Conservation (phyloP, 2,113 vertebrate species). For the Hyperopisus bebe region DNA sequence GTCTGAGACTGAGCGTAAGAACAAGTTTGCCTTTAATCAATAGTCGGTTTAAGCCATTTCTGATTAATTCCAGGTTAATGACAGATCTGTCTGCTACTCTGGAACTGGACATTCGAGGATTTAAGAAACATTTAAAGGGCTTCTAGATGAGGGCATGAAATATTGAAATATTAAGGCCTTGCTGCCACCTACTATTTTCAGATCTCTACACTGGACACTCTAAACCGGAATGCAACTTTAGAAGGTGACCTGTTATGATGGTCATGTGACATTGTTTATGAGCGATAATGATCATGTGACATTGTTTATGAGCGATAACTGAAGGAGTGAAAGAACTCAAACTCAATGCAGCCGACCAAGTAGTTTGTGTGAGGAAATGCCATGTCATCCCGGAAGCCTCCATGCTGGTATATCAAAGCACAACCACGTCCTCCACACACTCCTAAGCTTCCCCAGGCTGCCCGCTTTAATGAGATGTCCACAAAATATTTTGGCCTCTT, state of each 20-base stretch:
- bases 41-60: background rate
- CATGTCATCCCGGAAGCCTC: background rate
- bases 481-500: background rate
- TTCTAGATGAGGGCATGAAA: background rate
- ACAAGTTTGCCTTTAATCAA: background rate
- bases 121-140: background rate
- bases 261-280: background rate
- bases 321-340: background rate
- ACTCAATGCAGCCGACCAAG: background rate
- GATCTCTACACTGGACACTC: background rate
- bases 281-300: background rate
- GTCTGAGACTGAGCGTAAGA: background rate
- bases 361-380: background rate
- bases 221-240: background rate
- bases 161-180: background rate
- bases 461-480: background rate
- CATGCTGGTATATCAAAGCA: background rate
- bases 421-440: background rate
- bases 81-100: background rate
- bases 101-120: background rate
- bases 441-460: background rate
- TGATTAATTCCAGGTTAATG: background rate
- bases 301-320: background rate
- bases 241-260: background rate
- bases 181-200: background rate